A percentile compares a stretch with the other conserved stretches of the same genome.
Conservation (phyloP, 2,888 invertebrate genomes). For the Eutolmus rufibarbis region DNA sequence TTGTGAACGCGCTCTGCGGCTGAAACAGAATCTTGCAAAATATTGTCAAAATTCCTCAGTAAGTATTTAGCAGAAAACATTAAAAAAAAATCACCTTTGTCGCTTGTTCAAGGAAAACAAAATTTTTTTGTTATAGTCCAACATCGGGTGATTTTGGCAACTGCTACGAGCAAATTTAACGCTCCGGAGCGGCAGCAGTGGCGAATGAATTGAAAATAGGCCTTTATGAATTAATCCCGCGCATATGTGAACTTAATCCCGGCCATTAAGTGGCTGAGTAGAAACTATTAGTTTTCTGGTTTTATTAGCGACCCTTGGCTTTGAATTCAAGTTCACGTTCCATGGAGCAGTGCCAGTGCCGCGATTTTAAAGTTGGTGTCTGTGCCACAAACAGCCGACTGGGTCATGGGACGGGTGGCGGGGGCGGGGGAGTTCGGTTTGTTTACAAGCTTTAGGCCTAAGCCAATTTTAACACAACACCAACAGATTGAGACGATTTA, state of each 20-base stretch:
- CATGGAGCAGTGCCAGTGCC: constrained; percentile 40
- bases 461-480: constrained; percentile 31
- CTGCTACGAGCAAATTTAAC: background rate
- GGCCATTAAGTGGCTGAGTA: background rate
- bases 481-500: constrained; percentile 25
- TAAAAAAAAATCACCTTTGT: background rate
- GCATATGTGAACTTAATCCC: background rate
- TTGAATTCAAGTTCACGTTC: constrained; percentile 39
- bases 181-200: background rate
- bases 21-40: background rate
- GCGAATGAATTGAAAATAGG: background rate
- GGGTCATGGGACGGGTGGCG: background rate
- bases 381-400: background rate
- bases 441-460: constrained; percentile 7
- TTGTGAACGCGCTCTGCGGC: background rate
- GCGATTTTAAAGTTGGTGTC: background rate
- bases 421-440: background rate
- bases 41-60: background rate
- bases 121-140: background rate
- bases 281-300: background rate
- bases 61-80: background rate
- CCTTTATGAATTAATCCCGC: background rate
- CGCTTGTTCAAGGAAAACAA: background rate
- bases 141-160: background rate
- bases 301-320: constrained; percentile 36